Conservation (phyloP, 2,113 vertebrate genomes). For the Marcusenius ussheri region DNA sequence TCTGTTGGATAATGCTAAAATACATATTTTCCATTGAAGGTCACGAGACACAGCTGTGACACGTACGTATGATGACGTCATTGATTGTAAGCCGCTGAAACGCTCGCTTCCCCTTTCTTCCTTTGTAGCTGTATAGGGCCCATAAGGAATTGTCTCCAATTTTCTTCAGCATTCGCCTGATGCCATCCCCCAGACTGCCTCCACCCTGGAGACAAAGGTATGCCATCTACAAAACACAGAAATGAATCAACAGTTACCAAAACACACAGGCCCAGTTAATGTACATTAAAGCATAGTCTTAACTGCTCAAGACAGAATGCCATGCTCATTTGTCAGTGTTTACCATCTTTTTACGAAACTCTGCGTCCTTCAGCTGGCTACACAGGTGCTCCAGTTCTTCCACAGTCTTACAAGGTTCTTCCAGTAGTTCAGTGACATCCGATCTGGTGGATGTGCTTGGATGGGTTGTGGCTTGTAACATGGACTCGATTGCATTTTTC, state of each 20-base stretch:
- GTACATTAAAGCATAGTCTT: neutral
- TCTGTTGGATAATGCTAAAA: neutral
- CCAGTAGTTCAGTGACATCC: neutral
- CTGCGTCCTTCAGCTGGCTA: neutral
- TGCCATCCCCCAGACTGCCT: neutral
- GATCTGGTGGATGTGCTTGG: neutral
- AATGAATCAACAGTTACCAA: neutral
- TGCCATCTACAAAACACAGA: neutral
- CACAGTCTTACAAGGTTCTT: neutral
- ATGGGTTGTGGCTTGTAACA: neutral
- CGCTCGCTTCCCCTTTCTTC: neutral
- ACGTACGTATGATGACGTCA: neutral
- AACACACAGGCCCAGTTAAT: neutral
- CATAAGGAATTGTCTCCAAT: neutral
- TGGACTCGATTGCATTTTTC: neutral
- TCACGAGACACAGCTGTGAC: neutral
- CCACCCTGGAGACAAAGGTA: neutral
- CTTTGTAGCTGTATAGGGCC: neutral
- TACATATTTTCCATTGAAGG: neutral
- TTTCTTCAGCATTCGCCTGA: neutral
- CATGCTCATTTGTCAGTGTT: neutral
- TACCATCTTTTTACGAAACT: neutral
- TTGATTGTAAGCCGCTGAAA: neutral
- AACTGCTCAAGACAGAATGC: neutral
- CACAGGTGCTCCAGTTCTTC: neutral